These are phyloP conservation scores for Disparrhopalites patrizii DNA, from an alignment of 2,888 invertebrate species.

Conservation along the genomic window DNA sequence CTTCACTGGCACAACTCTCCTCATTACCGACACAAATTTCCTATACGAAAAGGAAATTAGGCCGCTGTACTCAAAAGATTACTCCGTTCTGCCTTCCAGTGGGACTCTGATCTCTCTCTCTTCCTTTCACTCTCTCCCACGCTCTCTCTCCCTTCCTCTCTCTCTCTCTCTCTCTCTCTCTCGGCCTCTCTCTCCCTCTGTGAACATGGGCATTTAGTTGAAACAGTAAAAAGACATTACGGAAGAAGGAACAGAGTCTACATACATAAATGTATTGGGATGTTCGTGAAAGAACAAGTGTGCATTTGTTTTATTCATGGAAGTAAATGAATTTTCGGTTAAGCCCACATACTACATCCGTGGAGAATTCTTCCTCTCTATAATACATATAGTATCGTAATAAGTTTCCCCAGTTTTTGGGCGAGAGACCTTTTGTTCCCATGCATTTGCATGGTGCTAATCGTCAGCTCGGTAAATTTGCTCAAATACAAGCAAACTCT, in stretches of 20 bases:
- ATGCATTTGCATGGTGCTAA: not conserved
- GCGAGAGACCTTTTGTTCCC: too few relatives aligned
- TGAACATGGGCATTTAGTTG: not conserved
- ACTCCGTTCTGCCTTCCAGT: not conserved
- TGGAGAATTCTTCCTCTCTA: too few relatives aligned
- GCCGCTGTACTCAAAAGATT: conserved; percentile 8
- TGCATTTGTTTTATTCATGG: too few relatives aligned
- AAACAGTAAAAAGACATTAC: conserved; percentile 1
- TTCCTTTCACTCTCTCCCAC: too few relatives aligned
- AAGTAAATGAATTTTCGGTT: not conserved
- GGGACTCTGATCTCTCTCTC: conserved; percentile 16
- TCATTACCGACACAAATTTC: conserved; percentile 20
- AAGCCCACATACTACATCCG: too few relatives aligned
- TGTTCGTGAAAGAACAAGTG: too few relatives aligned
- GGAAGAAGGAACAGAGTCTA: not conserved
- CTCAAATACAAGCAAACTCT: not conserved
- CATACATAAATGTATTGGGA: not conserved
- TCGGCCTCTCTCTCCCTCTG: conserved; percentile 18
- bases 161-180: not conserved
- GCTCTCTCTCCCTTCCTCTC: conserved; percentile 11
- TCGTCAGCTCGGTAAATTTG: not conserved
- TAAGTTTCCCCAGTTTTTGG: too few relatives aligned
- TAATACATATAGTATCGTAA: too few relatives aligned
- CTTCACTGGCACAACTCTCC: too few relatives aligned
- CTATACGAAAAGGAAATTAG: conserved; percentile 10